Evolutionary conservation across 2,888 invertebrate genomes (phyloP).

Genomic region (Caradrina clavipalpis): DNA sequence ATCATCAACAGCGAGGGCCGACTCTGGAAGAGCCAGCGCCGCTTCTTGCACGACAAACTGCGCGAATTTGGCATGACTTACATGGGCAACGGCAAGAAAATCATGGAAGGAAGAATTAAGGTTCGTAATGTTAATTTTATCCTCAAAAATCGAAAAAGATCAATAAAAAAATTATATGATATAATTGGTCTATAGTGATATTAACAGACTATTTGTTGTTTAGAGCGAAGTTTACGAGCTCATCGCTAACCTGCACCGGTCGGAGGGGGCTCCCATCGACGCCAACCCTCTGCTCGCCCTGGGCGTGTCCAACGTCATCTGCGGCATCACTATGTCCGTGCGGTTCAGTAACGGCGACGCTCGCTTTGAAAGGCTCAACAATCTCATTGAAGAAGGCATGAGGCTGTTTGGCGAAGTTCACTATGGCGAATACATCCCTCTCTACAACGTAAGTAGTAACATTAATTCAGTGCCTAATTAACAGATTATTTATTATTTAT

Average conservation of each 20-base stretch:
- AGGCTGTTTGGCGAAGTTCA: conserved; percentile 95
- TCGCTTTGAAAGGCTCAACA: conserved; percentile 95
- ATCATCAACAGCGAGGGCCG: conserved; percentile 97
- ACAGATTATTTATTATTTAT: too few relatives aligned
- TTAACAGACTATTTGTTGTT: conserved; percentile 58
- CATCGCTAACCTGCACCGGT: conserved; percentile 92
- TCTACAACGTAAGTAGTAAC: conserved; percentile 90
- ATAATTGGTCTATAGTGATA: conserved; percentile 7
- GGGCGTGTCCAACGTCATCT: conserved; percentile 97
- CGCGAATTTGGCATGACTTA: conserved; percentile 97
- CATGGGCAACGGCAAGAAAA: conserved; percentile 94
- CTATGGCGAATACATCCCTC: conserved; percentile 96
- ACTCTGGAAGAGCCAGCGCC: conserved; percentile 97
- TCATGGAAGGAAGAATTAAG: conserved; percentile 96
- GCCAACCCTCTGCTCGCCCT: conserved; percentile 94
- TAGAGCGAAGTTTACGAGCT: conserved; percentile 95
- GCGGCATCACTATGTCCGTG: conserved; percentile 97
- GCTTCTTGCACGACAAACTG: conserved; percentile 96
- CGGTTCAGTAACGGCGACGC: conserved; percentile 95
- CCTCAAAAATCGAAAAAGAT: background rate
- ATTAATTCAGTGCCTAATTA: background rate
- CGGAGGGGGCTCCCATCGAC: conserved; percentile 93
- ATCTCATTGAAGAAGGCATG: conserved; percentile 98
- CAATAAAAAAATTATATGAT: background rate
- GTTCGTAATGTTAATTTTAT: conserved; percentile 83